These are phyloP conservation scores for Panthera uncia DNA, from an alignment of 2,113 vertebrate species.

Conservation along the genomic window DNA sequence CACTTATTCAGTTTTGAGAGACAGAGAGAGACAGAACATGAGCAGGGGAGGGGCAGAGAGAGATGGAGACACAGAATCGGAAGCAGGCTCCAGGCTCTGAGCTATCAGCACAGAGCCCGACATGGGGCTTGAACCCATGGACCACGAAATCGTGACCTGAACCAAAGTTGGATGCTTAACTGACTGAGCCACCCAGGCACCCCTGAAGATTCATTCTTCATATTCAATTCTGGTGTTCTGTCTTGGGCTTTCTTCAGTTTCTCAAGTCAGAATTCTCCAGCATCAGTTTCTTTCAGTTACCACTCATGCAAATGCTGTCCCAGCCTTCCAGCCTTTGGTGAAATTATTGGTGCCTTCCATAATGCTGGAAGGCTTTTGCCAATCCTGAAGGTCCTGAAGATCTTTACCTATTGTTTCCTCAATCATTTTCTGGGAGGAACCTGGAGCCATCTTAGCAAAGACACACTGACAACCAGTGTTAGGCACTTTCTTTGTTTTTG, in stretches of 20 bases:
- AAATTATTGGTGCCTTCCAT: neutral
- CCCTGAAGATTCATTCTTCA: neutral
- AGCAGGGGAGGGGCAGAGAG: too few relatives aligned
- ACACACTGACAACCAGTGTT: neutral
- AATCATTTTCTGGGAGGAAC: neutral
- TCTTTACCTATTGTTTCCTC: neutral
- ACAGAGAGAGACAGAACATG: too few relatives aligned
- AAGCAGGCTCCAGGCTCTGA: too few relatives aligned
- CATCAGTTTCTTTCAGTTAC: neutral
- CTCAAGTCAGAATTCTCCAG: neutral
- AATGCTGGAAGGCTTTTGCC: neutral
- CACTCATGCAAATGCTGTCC: neutral
- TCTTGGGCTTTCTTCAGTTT: neutral
- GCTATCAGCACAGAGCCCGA: too few relatives aligned
- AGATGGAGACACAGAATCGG: too few relatives aligned
- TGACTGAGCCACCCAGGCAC: too few relatives aligned
- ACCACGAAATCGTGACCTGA: too few relatives aligned
- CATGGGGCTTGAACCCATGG: too few relatives aligned
- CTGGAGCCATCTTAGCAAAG: neutral
- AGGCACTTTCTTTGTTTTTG: neutral
- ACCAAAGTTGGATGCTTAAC: too few relatives aligned
- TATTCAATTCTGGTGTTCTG: neutral
- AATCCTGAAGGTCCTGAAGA: neutral
- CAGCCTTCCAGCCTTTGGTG: neutral
- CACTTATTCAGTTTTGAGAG: too few relatives aligned